Evolutionary conservation across 2,113 vertebrate species (phyloP), one percentile per base, ranked within the genome.

Genomic region (Phoxinus phoxinus): DNA sequence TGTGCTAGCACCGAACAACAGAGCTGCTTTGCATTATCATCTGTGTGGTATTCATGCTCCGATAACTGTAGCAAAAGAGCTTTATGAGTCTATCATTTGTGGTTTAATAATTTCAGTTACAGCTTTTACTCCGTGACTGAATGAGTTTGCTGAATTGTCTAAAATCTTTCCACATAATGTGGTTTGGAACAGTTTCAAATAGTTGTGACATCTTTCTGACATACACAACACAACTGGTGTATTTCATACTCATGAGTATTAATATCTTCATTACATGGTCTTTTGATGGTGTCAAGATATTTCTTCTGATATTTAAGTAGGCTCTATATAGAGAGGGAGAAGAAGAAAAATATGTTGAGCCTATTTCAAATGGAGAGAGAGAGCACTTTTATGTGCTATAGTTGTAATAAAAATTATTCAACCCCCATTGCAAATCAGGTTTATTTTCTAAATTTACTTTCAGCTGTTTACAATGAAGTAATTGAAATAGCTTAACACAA

Each of bases 21-120:
- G 3, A 69, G 44, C 10, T 69, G 59, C 77, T 61, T 61, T 78
- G 67, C 67, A 23, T 71, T 46, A 6, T 56, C 48, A 77, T 77
- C 19, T 21, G n/a, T 48, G 12, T 76, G 13, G 15, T 5, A 19
- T 32, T 53, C 8, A 53, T 53, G 67, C 67, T 2, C 19, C 0
- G 17, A 4, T 11, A 71, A 11, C 51, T 76, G 46, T 32, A 53
- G 25, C 17, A 53, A 37, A 37, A 71, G 3, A 73, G 12, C 35
- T 73, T 72, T n/a, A 41, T 41, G 10, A n/a, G 12, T 25, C 41
- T 25, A 2, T 25, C 6, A 6, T 23, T 72, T 73, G 69, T 71
- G 19, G 30, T 19, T 19, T 41, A 23, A 37, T 23, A 1, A 67
- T 19, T 6, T 71, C 30, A 35, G 30, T 67, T 67, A 56, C 53